phyloP scores from a whole-genome alignment of 2,113 vertebrate species.

The Coptodon rendalli region DNA sequence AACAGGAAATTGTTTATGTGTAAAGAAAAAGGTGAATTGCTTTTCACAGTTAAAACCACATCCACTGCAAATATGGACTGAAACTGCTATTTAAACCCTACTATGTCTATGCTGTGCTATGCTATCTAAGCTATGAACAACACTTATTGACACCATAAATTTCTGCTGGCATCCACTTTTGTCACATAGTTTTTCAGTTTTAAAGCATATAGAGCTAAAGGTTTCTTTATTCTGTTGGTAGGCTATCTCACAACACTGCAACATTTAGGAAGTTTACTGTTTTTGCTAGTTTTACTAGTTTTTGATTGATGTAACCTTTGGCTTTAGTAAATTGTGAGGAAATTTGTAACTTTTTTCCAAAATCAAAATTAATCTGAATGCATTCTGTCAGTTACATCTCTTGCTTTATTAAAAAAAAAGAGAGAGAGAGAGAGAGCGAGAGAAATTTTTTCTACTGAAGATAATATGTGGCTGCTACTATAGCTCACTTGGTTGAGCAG shows the following conservation, averaged over 20 bases:
- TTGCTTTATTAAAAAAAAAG: neutral
- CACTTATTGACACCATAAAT: neutral
- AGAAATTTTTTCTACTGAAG: neutral
- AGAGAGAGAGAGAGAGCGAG: fast-evolving
- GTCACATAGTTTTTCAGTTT: neutral
- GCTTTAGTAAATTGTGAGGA: neutral
- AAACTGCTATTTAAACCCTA: neutral
- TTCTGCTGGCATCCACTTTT: neutral
- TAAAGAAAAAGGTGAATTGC: neutral
- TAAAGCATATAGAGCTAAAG: neutral
- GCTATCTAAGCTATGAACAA: neutral
- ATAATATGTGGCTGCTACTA: neutral
- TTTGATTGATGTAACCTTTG: neutral
- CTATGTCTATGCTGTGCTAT: neutral
- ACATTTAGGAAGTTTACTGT: neutral
- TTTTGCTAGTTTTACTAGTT: neutral
- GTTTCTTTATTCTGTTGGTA: neutral
- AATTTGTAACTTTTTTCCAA: neutral
- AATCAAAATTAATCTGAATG: neutral
- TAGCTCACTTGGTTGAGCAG: neutral
- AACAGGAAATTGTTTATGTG: neutral
- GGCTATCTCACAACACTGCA: neutral
- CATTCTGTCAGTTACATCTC: neutral
- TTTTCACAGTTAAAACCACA: neutral
- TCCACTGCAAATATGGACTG: neutral